A percentile compares a stretch with the other conserved stretches of the same genome.
Conservation (phyloP, 1,140 invertebrate species). For the Andrena cerasifolii region DNA sequence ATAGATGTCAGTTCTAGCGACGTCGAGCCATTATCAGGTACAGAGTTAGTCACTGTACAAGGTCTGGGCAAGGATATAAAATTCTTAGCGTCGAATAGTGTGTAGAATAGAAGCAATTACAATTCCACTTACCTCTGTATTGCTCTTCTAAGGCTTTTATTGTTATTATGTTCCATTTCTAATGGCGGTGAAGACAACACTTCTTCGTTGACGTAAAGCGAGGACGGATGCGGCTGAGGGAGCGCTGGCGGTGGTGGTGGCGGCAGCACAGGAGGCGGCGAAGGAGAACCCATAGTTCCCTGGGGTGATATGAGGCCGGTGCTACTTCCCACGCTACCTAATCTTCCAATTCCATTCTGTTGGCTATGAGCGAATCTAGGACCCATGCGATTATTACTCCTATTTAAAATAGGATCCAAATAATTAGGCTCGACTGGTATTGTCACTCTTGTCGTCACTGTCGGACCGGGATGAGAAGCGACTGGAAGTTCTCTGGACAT, state of each 20-base stretch:
- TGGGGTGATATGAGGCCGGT: slow-evolving; percentile 84
- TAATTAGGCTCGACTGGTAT: slow-evolving; percentile 81
- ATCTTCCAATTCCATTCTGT: slow-evolving; percentile 78
- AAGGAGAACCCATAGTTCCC: slow-evolving; percentile 80
- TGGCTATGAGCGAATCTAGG: slow-evolving; percentile 79
- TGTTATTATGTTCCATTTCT: slow-evolving; percentile 80
- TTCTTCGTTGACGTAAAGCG: slow-evolving; percentile 79
- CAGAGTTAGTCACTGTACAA: slow-evolving; percentile 72
- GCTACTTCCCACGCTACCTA: slow-evolving; percentile 80
- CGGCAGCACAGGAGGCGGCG: slow-evolving; percentile 77
- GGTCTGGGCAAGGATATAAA: slow-evolving; percentile 65
- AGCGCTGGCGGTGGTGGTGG: slow-evolving; percentile 73
- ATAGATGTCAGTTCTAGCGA: slow-evolving; percentile 62
- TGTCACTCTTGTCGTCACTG: slow-evolving; percentile 74
- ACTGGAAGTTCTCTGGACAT: slow-evolving; percentile 78
- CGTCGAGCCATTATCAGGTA: slow-evolving; percentile 69
- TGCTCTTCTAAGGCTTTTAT: slow-evolving; percentile 75
- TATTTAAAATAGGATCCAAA: slow-evolving; percentile 80
- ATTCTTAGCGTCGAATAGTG: slow-evolving; percentile 14
- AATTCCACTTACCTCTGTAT: slow-evolving; percentile 74
- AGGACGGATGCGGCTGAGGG: slow-evolving; percentile 75
- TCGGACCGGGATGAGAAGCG: slow-evolving; percentile 70
- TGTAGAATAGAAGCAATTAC: not conserved
- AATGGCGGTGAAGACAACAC: slow-evolving; percentile 69
- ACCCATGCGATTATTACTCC: slow-evolving; percentile 71